Evolutionary conservation across 2,888 invertebrate species (phyloP), one percentile per base, ranked within the genome.

Genomic region (Sisyra nigra): DNA sequence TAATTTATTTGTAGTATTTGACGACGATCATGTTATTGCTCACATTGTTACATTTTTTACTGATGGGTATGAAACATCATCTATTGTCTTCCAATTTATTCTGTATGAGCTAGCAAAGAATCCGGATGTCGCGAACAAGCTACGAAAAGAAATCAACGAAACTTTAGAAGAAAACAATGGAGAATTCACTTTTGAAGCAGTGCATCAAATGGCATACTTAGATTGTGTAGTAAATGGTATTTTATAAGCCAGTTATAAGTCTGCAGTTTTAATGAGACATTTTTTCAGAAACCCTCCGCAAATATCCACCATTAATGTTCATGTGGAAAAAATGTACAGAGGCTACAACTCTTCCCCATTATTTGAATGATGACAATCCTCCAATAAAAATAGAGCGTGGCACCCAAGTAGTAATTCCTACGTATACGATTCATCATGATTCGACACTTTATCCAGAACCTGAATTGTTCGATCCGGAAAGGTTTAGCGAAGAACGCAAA

Each of bases 61-160:
- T 10, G 60, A 55, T 36, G 60, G 59, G 3, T 58, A 55, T 47
- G 58, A 58, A 46, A 58, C 58, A 10, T 56, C 57, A 1, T 55
- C 58, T 1, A 53, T 55, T 5, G 53, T 55, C 1, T 47, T 56
- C 29, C 53, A 52, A 32, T 55, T 54, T 40, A 48, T 51, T 14
- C 47, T 56, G 1, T 57, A 55, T 45, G 51, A 53, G 40, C 47
- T 60, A 11, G 56, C 58, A 3, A 43, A 50, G 9, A 50, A 58
- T 40, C 53, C 49, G 6, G 50, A 53, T 2, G 47, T 57, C 4
- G 59, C 59, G 41, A 51, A 53, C n/a, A 53, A 45, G 44, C 44
- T 58, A 10, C 48, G 51, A 29, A 39, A 52, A 31, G 59, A 60
- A 49, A 52, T 59, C n/a, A 50, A 54, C 4, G 35, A 45, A 9